Conservation (phyloP, 1,140 invertebrate genomes). For the Bombus picipes region DNA sequence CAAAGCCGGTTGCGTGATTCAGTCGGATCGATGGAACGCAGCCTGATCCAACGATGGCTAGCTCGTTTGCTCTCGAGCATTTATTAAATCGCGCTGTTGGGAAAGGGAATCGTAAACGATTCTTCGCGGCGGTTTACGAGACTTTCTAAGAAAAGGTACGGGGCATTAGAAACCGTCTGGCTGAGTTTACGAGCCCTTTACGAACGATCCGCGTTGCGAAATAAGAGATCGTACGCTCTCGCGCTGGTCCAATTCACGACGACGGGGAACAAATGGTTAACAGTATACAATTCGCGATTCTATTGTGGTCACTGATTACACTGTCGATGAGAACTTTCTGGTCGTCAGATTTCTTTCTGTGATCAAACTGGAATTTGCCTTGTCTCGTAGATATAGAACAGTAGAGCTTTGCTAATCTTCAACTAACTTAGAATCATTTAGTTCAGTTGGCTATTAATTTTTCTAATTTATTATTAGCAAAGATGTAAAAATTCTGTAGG, state of each 20-base stretch:
- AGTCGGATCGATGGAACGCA: slow-evolving; percentile 31
- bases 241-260: neutral
- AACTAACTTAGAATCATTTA: no score
- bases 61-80: slow-evolving; percentile 34
- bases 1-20: slow-evolving; percentile 7
- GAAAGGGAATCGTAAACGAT: slow-evolving; percentile 45
- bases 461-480: no score
- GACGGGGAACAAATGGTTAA: slow-evolving; percentile 7
- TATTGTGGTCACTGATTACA: neutral
- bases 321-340: neutral
- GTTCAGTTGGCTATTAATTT: no score
- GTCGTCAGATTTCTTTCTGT: neutral
- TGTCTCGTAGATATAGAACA: neutral
- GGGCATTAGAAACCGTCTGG: slow-evolving; percentile 47
- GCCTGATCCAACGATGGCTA: slow-evolving; percentile 31
- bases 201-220: slow-evolving; percentile 41
- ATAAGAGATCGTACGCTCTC: slow-evolving; percentile 40
- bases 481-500: no score
- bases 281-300: neutral
- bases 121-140: slow-evolving; percentile 48
- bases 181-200: slow-evolving; percentile 48
- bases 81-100: slow-evolving; percentile 53
- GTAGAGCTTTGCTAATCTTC: no score
- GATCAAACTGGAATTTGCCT: neutral
- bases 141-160: slow-evolving; percentile 50